phyloP scores from a whole-genome alignment of 1,140 invertebrate species.

The Hirudo medicinalis region DNA sequence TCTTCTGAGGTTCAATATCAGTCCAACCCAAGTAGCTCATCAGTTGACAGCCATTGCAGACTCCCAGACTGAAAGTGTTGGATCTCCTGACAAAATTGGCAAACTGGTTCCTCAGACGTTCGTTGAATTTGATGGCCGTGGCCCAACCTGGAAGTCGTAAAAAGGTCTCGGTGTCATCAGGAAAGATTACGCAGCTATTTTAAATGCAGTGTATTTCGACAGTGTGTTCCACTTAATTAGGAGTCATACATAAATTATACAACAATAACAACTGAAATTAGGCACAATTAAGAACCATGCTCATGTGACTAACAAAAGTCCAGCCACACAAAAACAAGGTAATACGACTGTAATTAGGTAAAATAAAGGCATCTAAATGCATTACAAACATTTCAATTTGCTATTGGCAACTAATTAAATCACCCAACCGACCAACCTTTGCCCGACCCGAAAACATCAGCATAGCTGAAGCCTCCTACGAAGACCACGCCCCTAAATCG shows the following conservation, averaged over 20 bases:
- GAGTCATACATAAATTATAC: no score
- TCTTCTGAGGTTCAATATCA: conserved; percentile 22
- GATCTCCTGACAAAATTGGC: conserved; percentile 53
- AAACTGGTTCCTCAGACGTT: conserved; percentile 55
- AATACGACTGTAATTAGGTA: neutral
- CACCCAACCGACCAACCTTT: conserved; percentile 49
- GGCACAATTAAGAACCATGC: neutral
- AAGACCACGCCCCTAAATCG: conserved; percentile 78
- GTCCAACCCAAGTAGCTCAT: conserved; percentile 61
- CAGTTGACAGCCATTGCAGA: conserved; percentile 94
- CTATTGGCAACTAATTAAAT: no score
- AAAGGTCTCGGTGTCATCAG: neutral
- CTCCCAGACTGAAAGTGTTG: conserved; percentile 85
- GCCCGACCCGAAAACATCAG: conserved; percentile 87
- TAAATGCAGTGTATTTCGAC: no score
- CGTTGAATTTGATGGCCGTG: conserved; percentile 66
- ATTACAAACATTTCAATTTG: no score
- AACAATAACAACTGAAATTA: no score
- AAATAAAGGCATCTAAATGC: no score
- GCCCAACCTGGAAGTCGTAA: conserved; percentile 60
- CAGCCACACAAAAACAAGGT: neutral
- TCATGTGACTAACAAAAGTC: conserved; percentile 6
- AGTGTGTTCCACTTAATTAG: no score
- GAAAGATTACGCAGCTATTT: no score
- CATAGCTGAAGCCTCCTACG: conserved; percentile 94